Evolutionary conservation across 2,797 vertebrate genomes (phyloP).

Genomic region (Pogonophryne albipinna): DNA sequence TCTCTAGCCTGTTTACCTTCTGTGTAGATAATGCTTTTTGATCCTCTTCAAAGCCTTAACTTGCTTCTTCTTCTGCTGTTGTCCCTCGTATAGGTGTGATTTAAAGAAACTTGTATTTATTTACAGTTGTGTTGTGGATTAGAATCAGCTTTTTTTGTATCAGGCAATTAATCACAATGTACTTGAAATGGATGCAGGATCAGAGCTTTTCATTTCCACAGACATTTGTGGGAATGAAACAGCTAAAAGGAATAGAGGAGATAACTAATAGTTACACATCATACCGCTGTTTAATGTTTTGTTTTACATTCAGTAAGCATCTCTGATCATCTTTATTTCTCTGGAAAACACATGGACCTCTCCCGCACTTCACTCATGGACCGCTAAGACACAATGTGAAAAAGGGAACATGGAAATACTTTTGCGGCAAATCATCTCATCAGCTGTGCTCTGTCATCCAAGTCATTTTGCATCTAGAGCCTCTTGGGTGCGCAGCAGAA

Average conservation of each 20-base stretch:
- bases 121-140: constrained; percentile 25
- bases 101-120: constrained; percentile 54
- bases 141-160: constrained; percentile 21
- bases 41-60: constrained; percentile 70
- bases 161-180: constrained; percentile 32
- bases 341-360: constrained; percentile 29
- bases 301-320: constrained; percentile 11
- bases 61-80: constrained; percentile 54
- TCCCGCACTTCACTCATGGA: constrained; percentile 42
- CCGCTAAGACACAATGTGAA: constrained; percentile 58
- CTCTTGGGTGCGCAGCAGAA: constrained; percentile 67
- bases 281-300: not conserved
- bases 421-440: constrained; percentile 74
- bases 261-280: not conserved
- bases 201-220: not conserved
- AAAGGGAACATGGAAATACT: constrained; percentile 77
- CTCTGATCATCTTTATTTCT: constrained; percentile 16
- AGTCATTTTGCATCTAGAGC: constrained; percentile 76
- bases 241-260: not conserved
- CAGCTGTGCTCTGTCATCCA: constrained; percentile 77
- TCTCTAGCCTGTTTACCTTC: constrained; percentile 65
- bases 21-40: constrained; percentile 67
- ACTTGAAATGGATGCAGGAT: constrained; percentile 20
- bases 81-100: constrained; percentile 54
- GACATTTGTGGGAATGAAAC: constrained; percentile 17